Percentiles rank a stretch among this genome's conserved stretches.
These are phyloP conservation scores for Alloscopus bannaensis DNA, from an alignment of 2,888 invertebrate genomes.

Conservation along the genomic window DNA sequence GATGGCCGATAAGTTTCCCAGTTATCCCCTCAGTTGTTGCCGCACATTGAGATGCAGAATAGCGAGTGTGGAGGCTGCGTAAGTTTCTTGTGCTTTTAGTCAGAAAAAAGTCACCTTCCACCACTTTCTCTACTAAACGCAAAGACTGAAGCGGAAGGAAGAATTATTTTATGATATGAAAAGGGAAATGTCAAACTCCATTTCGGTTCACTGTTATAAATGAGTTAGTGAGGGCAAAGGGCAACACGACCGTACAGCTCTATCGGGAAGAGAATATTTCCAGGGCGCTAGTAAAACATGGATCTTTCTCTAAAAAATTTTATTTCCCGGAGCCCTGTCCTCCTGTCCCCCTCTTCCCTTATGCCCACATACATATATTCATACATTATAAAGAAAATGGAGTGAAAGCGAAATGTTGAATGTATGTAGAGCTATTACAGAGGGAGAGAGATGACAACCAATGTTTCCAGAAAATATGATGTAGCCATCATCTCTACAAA, in stretches of 20 bases:
- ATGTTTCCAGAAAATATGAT: conserved; percentile 36
- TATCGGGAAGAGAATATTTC: conserved; percentile 32
- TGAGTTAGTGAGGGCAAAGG: conserved; percentile 69
- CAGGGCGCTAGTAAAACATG: conserved; percentile 16
- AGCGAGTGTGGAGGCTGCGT: neutral
- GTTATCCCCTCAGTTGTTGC: conserved; percentile 26
- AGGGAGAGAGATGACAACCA: conserved; percentile 47
- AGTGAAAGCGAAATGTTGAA: neutral
- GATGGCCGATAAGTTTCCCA: conserved; percentile 40
- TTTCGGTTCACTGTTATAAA: conserved; percentile 68
- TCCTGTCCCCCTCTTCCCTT: conserved; percentile 8
- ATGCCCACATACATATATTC: neutral
- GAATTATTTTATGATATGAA: conserved; percentile 70
- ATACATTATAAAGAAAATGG: conserved; percentile 6
- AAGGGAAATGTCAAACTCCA: conserved; percentile 69
- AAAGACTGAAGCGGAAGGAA: conserved; percentile 63
- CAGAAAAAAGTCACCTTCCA: conserved; percentile 39
- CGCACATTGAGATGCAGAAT: conserved; percentile 31
- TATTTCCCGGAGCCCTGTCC: conserved; percentile 24
- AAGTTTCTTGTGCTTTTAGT: conserved; percentile 4
- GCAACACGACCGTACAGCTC: conserved; percentile 46
- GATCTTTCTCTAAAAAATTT: conserved; percentile 24
- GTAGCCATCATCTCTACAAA: neutral
- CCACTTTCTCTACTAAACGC: conserved; percentile 29
- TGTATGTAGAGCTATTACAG: neutral